These are phyloP conservation scores for Drosophila malerkotliana DNA, from an alignment of 1,140 invertebrate genomes.

Conservation along the genomic window DNA sequence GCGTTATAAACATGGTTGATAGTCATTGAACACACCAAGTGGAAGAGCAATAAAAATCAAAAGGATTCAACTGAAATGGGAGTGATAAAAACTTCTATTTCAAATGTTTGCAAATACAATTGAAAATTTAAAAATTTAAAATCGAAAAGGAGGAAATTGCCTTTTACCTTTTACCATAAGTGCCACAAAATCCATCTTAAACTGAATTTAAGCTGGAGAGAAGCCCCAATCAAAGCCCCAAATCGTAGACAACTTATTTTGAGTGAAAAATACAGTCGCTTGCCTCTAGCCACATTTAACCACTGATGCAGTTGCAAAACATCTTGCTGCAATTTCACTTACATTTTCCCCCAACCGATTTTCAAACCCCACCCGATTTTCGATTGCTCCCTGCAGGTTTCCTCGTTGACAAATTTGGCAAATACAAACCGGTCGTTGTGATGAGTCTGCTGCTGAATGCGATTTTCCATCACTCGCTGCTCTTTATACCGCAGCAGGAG, in stretches of 20 bases:
- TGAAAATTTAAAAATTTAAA: not conserved
- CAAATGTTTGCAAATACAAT: not conserved
- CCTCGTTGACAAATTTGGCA: conserved; percentile 91
- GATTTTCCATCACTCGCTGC: conserved; percentile 89
- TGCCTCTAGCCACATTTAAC: not conserved
- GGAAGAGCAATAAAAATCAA: conserved; percentile 4
- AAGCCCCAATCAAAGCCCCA: conserved; percentile 16
- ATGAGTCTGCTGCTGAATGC: conserved; percentile 89
- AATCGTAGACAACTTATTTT: conserved; percentile 21
- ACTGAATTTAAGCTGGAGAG: conserved; percentile 9
- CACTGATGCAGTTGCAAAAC: conserved; percentile 4
- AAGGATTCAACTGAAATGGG: not conserved
- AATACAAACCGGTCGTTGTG: conserved; percentile 91
- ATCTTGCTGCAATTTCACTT: conserved; percentile 19
- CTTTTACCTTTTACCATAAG: not conserved
- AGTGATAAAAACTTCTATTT: too few relatives aligned
- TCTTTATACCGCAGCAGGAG: conserved; percentile 90
- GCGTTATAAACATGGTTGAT: conserved; percentile 32
- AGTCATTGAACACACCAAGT: conserved; percentile 17
- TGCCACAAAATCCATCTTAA: conserved; percentile 8
- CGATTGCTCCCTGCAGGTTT: conserved; percentile 85
- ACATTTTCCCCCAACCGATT: conserved; percentile 12
- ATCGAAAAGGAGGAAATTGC: not conserved
- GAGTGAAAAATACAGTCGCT: not conserved
- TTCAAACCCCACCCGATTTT: conserved; percentile 4